A percentile compares a stretch with the other conserved stretches of the same genome.
These are phyloP conservation scores for Cossypha niveicapilla DNA, from an alignment of 2,797 vertebrate species.

Conservation along the genomic window DNA sequence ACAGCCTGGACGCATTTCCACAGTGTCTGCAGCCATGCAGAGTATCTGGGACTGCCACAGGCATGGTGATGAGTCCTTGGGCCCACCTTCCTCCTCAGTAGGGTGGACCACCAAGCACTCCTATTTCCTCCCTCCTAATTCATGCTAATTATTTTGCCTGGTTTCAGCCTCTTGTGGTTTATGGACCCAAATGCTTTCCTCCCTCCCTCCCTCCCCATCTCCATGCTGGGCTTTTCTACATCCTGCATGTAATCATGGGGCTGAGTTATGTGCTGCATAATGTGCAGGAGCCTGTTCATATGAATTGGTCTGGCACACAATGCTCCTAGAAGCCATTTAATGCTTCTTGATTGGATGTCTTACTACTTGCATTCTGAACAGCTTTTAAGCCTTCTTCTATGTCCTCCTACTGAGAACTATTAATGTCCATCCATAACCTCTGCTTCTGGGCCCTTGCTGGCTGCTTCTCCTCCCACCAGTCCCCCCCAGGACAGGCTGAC, in stretches of 20 bases:
- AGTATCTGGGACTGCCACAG: fast-evolving
- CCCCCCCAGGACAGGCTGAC: background rate
- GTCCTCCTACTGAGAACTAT: background rate
- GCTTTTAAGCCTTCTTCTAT: background rate
- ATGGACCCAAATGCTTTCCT: background rate
- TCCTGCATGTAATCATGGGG: background rate
- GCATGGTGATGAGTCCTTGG: background rate
- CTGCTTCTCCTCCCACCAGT: background rate
- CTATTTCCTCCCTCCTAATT: background rate
- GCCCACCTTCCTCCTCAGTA: background rate
- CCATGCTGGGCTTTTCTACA: background rate
- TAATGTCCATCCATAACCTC: background rate
- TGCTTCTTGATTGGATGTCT: background rate
- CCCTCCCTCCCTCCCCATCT: background rate
- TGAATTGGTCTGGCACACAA: background rate
- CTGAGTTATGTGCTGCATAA: background rate
- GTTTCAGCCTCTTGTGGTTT: background rate
- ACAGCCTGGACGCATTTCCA: background rate
- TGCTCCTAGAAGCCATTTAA: background rate
- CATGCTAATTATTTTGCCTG: background rate
- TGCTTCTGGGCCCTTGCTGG: background rate
- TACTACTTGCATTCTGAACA: background rate
- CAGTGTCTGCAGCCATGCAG: background rate
- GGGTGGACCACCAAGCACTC: background rate
- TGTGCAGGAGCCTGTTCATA: background rate